Evolutionary conservation across 2,797 vertebrate species (phyloP), one percentile per base, ranked within the genome.

Genomic region (Mus minutoides): DNA sequence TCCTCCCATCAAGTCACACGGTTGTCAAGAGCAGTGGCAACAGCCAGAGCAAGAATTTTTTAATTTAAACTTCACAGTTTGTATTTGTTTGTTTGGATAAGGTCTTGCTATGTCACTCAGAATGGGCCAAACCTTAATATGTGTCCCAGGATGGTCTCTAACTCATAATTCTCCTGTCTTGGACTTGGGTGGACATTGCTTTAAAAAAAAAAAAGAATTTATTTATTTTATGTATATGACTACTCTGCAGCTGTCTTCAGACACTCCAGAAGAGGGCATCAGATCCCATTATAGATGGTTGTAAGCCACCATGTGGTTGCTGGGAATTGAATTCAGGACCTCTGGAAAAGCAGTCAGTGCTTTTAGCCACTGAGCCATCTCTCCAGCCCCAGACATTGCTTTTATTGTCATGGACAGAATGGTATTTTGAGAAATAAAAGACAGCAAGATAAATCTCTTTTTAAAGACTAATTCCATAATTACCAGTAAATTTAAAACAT

Each of bases 351-450:
- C 49, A 10, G 10, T 49, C 9, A 9, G 49, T 49, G 49, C 49
- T 49, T 49, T 49, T 49, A 49, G 12, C 49, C 49, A 49, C 49
- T 49, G 49, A 49, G 49, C 49, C 49, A 49, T 49, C 49, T 49
- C 49, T 49, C 49, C 10, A 49, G 49, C 10, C 49, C 49, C 49
- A 49, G 17, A 4, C 37, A 8, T 83, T 86, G 58, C 22, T 46
- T 86, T 93, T 49, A 88, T 84, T 89, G 88, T 73, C 19, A 46
- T 64, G 1, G 29, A 12, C 13, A 80, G 24, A 80, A 79, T 37
- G 29, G 12, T 62, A 80, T 56, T 96, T 88, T 91, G 78, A 91
- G 89, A 92, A 95, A 82, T 73, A 78, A 78, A 78, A 94, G 62
- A 73, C 67, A 73, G 49, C 22, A 89, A 76, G 37, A 60, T 60